Percentiles rank a stretch among this genome's conserved stretches.
Conservation (phyloP, 1,140 invertebrate genomes). For the Melipona quadrifasciata region DNA sequence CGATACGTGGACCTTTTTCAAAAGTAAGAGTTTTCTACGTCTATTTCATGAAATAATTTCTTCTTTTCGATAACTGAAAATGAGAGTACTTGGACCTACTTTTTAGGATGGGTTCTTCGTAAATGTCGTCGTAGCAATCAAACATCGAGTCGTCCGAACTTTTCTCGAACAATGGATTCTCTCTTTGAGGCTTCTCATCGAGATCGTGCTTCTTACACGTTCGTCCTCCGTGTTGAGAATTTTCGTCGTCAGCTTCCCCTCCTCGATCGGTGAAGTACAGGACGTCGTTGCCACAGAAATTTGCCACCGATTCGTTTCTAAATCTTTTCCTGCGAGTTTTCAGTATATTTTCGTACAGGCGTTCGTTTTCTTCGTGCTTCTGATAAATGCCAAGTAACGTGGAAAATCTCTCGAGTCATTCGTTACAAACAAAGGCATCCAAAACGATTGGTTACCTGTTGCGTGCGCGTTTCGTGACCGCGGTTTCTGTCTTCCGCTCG, state of each 20-base stretch:
- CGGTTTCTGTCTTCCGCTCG: neutral
- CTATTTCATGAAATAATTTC: no score
- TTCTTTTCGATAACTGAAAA: neutral
- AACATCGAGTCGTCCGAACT: constrained; percentile 13
- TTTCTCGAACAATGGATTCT: neutral
- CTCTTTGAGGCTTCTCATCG: neutral
- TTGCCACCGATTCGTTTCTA: neutral
- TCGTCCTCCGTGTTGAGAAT: neutral
- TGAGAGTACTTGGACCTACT: constrained; percentile 24
- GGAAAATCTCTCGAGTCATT: neutral
- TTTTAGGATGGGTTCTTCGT: neutral
- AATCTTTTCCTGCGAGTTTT: neutral
- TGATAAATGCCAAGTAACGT: neutral
- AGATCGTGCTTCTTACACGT: neutral
- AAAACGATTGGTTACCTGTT: neutral
- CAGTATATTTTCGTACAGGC: neutral
- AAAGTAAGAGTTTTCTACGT: neutral
- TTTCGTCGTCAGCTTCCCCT: constrained; percentile 36
- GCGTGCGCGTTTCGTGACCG: no score
- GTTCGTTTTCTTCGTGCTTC: neutral
- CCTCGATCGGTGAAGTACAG: constrained; percentile 19
- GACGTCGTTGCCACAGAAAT: neutral
- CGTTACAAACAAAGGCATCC: neutral
- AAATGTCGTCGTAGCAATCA: constrained; percentile 25
- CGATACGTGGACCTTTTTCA: neutral